Conservation (phyloP, 1,140 invertebrate genomes). For the Heliconius hewitsoni region DNA sequence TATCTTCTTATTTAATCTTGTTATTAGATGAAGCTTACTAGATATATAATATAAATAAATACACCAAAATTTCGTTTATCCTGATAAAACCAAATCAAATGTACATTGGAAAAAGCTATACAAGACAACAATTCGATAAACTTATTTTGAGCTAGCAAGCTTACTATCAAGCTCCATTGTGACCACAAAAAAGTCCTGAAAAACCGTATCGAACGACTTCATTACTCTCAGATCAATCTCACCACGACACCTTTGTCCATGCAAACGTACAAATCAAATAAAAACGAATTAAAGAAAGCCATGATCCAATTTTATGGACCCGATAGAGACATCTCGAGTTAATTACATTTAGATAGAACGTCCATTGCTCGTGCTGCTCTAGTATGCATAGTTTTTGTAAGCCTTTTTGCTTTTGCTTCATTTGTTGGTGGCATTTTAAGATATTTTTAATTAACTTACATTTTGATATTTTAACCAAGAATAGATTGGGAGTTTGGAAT, state of each 20-base stretch:
- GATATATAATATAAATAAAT: neutral
- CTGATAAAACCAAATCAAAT: neutral
- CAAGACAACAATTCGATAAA: neutral
- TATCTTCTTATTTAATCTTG: too few species aligned
- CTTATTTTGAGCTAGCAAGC: conserved; percentile 47
- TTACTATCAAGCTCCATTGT: conserved; percentile 64
- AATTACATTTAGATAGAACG: conserved; percentile 39
- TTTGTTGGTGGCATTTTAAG: neutral
- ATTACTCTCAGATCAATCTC: conserved; percentile 56
- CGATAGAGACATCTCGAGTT: conserved; percentile 52
- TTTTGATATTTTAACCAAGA: neutral
- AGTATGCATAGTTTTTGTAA: neutral
- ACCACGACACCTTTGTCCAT: conserved; percentile 57
- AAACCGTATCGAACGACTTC: conserved; percentile 47
- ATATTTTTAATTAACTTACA: neutral
- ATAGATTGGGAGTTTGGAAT: too few species aligned
- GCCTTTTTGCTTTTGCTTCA: neutral
- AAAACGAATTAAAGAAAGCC: conserved; percentile 54
- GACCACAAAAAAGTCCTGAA: conserved; percentile 52
- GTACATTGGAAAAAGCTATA: neutral
- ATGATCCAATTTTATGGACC: conserved; percentile 63
- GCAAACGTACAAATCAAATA: conserved; percentile 54
- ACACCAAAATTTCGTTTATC: neutral
- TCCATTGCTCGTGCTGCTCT: conserved; percentile 16
- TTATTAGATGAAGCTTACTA: too few species aligned